Evolutionary conservation across 2,113 vertebrate genomes (phyloP).

Genomic region (Python bivittatus): DNA sequence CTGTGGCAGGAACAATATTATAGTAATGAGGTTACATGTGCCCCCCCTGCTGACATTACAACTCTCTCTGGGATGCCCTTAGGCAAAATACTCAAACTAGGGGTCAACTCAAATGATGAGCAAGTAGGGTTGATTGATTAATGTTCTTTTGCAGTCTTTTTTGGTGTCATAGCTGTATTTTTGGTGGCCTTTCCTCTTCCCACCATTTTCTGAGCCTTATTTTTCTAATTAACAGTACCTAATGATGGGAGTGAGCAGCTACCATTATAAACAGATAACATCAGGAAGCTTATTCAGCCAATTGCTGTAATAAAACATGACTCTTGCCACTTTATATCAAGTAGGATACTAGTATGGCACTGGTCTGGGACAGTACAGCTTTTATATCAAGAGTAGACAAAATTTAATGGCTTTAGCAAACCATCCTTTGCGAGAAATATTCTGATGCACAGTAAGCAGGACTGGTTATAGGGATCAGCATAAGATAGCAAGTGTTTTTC

Average conservation of each 20-base stretch:
- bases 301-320: background rate
- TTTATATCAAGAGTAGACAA: background rate
- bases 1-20: background rate
- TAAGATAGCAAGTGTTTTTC: background rate
- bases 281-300: background rate
- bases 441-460: background rate
- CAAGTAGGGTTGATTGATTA: background rate
- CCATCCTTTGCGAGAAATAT: background rate
- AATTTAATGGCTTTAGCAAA: background rate
- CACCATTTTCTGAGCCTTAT: background rate
- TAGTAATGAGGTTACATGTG: background rate
- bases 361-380: background rate
- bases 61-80: background rate
- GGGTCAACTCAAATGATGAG: background rate
- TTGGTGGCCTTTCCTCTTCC: background rate
- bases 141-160: background rate
- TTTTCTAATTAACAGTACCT: background rate
- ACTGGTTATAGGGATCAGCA: background rate
- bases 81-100: conserved; percentile 10
- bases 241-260: background rate
- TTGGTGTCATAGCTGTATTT: background rate
- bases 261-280: background rate
- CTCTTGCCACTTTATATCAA: background rate
- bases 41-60: background rate
- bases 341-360: background rate